phyloP scores from a whole-genome alignment of 2,797 vertebrate genomes.

The Nyctibius grandis region DNA sequence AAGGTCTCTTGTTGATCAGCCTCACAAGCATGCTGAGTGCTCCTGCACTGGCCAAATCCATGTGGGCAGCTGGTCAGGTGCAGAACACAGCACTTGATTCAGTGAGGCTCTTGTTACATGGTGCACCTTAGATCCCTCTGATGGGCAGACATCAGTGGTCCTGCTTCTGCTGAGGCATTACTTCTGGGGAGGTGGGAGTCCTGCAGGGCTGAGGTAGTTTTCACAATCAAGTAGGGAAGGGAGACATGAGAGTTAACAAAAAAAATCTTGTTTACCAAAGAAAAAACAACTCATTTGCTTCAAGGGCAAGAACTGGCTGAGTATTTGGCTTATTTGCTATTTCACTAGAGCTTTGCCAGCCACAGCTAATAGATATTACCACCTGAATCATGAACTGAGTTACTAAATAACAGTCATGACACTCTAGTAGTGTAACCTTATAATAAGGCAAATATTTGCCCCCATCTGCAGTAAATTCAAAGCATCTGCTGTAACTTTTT shows the following conservation, averaged over 20 bases:
- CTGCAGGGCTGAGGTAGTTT: not conserved
- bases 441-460: slow-evolving; percentile 67
- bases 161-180: not conserved
- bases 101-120: not conserved
- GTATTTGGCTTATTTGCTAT: slow-evolving; percentile 9
- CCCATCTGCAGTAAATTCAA: slow-evolving; percentile 75
- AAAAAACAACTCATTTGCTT: not conserved
- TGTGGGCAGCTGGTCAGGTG: accelerated
- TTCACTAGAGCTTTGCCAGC: slow-evolving; percentile 19
- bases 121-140: not conserved
- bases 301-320: not conserved
- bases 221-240: not conserved
- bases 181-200: not conserved
- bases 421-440: slow-evolving; percentile 23
- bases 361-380: slow-evolving; percentile 32
- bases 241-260: not conserved
- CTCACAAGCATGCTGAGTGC: accelerated
- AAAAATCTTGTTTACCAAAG: not conserved
- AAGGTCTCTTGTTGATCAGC: not conserved
- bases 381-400: slow-evolving; percentile 40
- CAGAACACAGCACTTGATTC: not conserved
- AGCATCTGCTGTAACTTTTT: slow-evolving; percentile 67
- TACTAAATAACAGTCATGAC: slow-evolving; percentile 44
- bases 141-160: accelerated
- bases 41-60: accelerated